phyloP scores from a whole-genome alignment of 2,888 invertebrate species.

The Andrena trimmerana region DNA sequence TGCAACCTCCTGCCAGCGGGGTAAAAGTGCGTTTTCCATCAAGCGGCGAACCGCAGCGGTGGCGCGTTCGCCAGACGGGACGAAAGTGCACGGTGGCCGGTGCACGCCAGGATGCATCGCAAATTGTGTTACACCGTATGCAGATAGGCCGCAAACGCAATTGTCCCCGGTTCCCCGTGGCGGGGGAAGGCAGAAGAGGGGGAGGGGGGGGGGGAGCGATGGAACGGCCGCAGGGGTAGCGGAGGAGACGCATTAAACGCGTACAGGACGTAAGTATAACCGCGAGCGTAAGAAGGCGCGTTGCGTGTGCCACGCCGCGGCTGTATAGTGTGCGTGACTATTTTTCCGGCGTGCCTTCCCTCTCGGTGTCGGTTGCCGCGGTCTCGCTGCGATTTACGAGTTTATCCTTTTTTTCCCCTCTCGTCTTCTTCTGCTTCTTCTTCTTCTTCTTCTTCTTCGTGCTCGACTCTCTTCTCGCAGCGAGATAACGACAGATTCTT shows the following conservation, averaged over 20 bases:
- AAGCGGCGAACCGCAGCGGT: slow-evolving; percentile 80
- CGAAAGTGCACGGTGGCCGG: slow-evolving; percentile 38
- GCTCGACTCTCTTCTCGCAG: slow-evolving; percentile 16
- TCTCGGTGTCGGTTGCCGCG: slow-evolving; percentile 51
- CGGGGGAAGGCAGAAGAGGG: neutral
- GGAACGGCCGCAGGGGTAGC: slow-evolving; percentile 18
- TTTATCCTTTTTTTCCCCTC: slow-evolving; percentile 38
- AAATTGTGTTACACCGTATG: slow-evolving; percentile 73
- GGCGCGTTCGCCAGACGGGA: slow-evolving; percentile 57
- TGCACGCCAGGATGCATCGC: slow-evolving; percentile 55
- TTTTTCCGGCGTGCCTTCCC: slow-evolving; percentile 55
- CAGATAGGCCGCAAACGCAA: slow-evolving; percentile 79
- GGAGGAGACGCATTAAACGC: slow-evolving; percentile 45
- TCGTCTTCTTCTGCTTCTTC: neutral
- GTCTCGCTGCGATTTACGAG: slow-evolving; percentile 59
- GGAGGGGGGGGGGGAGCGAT: neutral
- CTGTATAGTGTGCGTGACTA: slow-evolving; percentile 63
- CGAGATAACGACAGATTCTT: slow-evolving; percentile 58
- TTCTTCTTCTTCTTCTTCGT: neutral
- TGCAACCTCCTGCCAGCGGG: neutral
- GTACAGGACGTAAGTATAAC: slow-evolving; percentile 45
- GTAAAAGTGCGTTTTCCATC: slow-evolving; percentile 80
- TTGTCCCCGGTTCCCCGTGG: slow-evolving; percentile 73
- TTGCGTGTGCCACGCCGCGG: slow-evolving; percentile 63
- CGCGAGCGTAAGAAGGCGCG: slow-evolving; percentile 41